phyloP scores from a whole-genome alignment of 2,113 vertebrate genomes.

The Gallinago jamesoni region DNA sequence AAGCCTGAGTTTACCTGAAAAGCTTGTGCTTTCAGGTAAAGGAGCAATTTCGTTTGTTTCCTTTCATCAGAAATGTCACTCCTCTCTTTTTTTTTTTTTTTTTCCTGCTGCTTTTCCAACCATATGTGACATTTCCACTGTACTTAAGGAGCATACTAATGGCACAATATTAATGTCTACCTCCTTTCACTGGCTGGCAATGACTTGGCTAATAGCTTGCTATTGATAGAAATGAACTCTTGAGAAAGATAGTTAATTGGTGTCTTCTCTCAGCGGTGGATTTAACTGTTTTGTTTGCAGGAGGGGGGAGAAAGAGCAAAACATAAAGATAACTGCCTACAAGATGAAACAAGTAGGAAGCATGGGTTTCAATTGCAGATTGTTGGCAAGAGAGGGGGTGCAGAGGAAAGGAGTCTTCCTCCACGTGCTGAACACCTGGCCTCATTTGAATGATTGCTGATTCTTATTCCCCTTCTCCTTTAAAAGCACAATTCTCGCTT shows the following conservation, averaged over 20 bases:
- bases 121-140: not conserved
- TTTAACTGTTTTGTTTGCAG: not conserved
- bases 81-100: not conserved
- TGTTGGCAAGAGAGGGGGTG: not conserved
- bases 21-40: not conserved
- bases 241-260: not conserved
- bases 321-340: not conserved
- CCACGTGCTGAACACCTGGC: not conserved
- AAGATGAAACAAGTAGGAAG: not conserved
- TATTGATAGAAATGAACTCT: not conserved
- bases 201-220: not conserved
- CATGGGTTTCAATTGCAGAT: not conserved
- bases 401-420: not conserved
- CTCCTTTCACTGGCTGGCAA: not conserved
- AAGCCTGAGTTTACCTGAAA: not conserved
- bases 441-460: not conserved
- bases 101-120: not conserved
- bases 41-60: not conserved
- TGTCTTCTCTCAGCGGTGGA: not conserved
- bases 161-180: not conserved
- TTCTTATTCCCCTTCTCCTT: not conserved
- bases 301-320: not conserved
- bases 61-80: not conserved
- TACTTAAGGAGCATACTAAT: not conserved
- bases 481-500: not conserved